phyloP scores from a whole-genome alignment of 2,888 invertebrate genomes.

The Eilema sororculum region DNA sequence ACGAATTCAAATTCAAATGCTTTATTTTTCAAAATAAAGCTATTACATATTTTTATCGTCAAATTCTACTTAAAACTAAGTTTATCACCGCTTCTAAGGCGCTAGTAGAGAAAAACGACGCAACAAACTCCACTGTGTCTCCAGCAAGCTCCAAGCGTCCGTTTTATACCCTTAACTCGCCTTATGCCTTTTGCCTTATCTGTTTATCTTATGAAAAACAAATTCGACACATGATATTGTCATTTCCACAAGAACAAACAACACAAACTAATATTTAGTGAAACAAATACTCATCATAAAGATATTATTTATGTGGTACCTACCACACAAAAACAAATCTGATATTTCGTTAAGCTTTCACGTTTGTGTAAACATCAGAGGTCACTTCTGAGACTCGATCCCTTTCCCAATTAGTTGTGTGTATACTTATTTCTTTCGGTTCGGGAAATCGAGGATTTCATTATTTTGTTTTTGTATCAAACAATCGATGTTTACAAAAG shows the following conservation, averaged over 20 bases:
- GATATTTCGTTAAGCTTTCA: slow-evolving; percentile 20
- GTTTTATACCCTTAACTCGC: too few species aligned
- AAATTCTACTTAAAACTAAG: too few species aligned
- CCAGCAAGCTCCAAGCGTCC: too few species aligned
- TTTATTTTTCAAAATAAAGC: too few species aligned
- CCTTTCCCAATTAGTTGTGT: slow-evolving; percentile 30
- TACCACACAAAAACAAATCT: slow-evolving; percentile 10
- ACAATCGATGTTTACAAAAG: slow-evolving; percentile 40
- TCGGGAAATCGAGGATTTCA: slow-evolving; percentile 24
- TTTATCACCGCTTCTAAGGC: too few species aligned
- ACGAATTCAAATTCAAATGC: too few species aligned
- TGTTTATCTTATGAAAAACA: background rate
- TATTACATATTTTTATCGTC: too few species aligned
- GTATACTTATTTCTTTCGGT: slow-evolving; percentile 18
- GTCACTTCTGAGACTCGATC: slow-evolving; percentile 23
- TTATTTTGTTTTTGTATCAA: slow-evolving; percentile 43
- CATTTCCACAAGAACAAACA: background rate
- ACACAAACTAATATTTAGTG: background rate
- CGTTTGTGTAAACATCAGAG: slow-evolving; percentile 26
- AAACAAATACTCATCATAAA: background rate
- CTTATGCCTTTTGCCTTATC: too few species aligned
- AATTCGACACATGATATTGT: background rate
- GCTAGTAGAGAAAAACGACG: too few species aligned
- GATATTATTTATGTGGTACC: background rate
- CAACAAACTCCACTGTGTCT: too few species aligned